phyloP scores from a whole-genome alignment of 2,113 vertebrate genomes.

The Spheniscus mendiculus region DNA sequence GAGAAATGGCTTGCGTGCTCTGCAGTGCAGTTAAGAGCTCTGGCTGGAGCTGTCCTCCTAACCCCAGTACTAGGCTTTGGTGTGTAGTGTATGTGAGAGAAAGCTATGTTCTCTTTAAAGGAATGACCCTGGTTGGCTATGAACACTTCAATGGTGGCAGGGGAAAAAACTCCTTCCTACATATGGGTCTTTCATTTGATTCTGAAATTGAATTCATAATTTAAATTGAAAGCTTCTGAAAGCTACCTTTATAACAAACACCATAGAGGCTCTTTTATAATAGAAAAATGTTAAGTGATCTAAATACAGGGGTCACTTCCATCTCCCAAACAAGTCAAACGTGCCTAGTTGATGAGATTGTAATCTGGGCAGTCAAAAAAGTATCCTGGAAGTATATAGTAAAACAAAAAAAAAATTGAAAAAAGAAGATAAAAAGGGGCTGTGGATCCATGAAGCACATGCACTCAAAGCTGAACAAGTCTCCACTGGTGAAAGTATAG shows the following conservation, averaged over 20 bases:
- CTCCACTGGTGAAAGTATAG: not conserved
- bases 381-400: not conserved
- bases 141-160: not conserved
- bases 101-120: not conserved
- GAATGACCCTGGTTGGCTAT: not conserved
- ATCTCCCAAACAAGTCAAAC: not conserved
- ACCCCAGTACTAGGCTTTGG: not conserved
- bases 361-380: not conserved
- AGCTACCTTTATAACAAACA: not conserved
- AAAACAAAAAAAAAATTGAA: not conserved
- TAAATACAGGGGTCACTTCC: not conserved
- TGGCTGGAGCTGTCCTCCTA: not conserved
- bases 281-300: not conserved
- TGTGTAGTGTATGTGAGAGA: not conserved
- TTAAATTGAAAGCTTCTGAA: not conserved
- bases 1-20: not conserved
- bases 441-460: not conserved
- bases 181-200: not conserved
- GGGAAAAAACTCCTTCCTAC: not conserved
- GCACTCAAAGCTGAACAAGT: not conserved
- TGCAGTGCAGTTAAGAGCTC: not conserved
- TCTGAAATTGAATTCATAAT: not conserved
- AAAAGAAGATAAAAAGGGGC: too few relatives aligned
- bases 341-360: not conserved
- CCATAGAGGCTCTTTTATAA: not conserved